Percentiles rank a stretch among this genome's conserved stretches.
These are phyloP conservation scores for Daphoenositta chrysoptera DNA, from an alignment of 2,113 vertebrate species.

Conservation along the genomic window DNA sequence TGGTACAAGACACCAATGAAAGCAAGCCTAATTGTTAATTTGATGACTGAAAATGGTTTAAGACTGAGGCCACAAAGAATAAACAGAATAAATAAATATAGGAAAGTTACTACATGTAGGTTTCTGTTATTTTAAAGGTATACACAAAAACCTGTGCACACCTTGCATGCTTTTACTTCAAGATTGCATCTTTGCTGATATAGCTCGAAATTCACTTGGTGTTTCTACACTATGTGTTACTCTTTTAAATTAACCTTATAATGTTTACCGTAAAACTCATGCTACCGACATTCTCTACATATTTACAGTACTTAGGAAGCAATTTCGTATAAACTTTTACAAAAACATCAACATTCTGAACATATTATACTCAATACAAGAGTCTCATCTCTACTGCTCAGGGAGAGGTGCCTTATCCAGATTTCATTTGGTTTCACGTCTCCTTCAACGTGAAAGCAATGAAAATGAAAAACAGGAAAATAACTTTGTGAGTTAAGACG, in stretches of 20 bases:
- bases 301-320: constrained; percentile 1
- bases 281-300: neutral
- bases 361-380: neutral
- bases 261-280: constrained; percentile 30
- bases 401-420: neutral
- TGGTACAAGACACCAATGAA: constrained; percentile 60
- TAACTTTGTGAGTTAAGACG: neutral
- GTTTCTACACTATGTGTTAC: neutral
- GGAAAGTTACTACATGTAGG: neutral
- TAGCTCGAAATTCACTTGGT: neutral
- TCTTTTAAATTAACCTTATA: constrained; percentile 22
- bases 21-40: constrained; percentile 49
- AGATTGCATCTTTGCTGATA: constrained; percentile 9
- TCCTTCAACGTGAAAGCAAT: neutral
- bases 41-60: constrained; percentile 32
- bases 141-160: neutral
- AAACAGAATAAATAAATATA: neutral
- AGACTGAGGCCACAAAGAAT: neutral
- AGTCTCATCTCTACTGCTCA: neutral
- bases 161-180: neutral
- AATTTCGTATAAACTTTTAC: constrained; percentile 9
- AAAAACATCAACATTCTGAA: constrained; percentile 1
- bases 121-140: neutral
- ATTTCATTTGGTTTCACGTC: neutral
- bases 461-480: neutral